phyloP scores from a whole-genome alignment of 2,113 vertebrate species.

The Lichenostomus cassidix region DNA sequence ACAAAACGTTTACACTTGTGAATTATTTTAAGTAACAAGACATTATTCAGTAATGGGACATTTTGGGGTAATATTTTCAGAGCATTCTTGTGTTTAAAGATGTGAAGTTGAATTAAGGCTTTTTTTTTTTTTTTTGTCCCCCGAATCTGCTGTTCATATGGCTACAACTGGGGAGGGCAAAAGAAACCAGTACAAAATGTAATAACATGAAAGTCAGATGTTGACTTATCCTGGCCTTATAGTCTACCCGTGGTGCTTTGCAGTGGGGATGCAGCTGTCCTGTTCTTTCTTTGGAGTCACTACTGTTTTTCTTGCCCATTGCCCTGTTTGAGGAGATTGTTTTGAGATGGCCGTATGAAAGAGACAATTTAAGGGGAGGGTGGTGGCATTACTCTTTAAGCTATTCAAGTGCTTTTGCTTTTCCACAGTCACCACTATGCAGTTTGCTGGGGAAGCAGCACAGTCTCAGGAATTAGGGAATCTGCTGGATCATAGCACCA shows the following conservation, averaged over 20 bases:
- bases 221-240: not conserved
- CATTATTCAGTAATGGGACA: not conserved
- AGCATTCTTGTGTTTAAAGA: not conserved
- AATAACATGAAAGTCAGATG: not conserved
- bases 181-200: not conserved
- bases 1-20: not conserved
- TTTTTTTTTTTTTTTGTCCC: not conserved
- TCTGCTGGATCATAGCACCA: not conserved
- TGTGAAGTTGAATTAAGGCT: not conserved
- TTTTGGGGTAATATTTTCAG: not conserved
- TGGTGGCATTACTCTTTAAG: not conserved
- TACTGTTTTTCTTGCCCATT: not conserved
- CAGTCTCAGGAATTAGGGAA: not conserved
- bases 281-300: not conserved
- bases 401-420: not conserved
- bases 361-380: not conserved
- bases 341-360: not conserved
- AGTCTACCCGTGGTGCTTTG: not conserved
- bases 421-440: not conserved
- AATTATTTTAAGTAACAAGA: not conserved
- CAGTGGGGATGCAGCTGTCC: not conserved
- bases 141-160: not conserved
- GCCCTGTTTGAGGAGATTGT: not conserved
- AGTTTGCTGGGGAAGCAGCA: not conserved
- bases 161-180: not conserved